Evolutionary conservation across 64 coral and sea anemone genomes (phyloP).

Genomic region (Hydrozoanthus tunicans): DNA sequence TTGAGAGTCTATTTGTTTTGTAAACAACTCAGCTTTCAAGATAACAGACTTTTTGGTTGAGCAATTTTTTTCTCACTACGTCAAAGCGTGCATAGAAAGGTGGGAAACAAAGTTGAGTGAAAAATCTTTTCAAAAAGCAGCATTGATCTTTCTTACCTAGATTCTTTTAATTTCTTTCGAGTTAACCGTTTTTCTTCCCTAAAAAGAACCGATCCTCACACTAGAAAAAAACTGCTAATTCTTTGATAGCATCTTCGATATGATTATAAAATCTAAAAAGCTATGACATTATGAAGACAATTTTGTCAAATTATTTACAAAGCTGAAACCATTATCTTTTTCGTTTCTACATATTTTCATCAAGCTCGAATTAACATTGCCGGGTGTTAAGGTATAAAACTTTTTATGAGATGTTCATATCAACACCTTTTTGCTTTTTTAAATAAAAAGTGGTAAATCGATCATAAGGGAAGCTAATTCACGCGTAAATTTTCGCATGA

Average conservation of each 20-base stretch:
- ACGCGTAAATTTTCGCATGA: too few species aligned
- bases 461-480: too few species aligned
- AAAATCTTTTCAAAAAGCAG: not conserved
- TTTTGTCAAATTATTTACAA: not conserved
- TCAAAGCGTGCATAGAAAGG: not conserved
- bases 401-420: too few species aligned
- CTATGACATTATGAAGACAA: too few species aligned
- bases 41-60: not conserved
- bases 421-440: too few species aligned
- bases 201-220: not conserved
- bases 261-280: too few species aligned
- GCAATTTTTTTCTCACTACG: not conserved
- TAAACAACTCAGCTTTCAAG: not conserved
- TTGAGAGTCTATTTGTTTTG: constrained; percentile 2
- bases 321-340: not conserved
- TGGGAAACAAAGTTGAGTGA: not conserved
- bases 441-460: too few species aligned
- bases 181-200: not conserved
- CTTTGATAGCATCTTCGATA: not conserved
- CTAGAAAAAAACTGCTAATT: not conserved
- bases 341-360: not conserved
- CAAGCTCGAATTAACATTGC: not conserved
- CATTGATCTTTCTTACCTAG: not conserved
- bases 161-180: not conserved
- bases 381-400: not conserved